phyloP scores from a whole-genome alignment of 2,797 vertebrate genomes.

The Nannoperca obscura region DNA sequence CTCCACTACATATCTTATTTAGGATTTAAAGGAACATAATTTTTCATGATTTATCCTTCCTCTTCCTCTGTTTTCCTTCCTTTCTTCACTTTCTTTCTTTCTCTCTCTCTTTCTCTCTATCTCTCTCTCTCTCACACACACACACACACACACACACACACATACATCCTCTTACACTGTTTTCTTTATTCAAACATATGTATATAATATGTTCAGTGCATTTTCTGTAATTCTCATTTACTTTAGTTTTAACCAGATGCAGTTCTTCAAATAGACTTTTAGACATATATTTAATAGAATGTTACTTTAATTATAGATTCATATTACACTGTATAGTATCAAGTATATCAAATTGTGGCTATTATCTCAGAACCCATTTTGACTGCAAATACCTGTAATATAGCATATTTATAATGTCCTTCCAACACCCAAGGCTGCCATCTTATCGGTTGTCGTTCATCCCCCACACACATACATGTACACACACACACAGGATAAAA shows the following conservation, averaged over 20 bases:
- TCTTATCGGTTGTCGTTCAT: neutral
- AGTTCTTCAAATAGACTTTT: neutral
- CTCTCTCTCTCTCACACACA: too few relatives aligned
- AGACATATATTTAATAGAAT: neutral
- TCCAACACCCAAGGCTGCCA: neutral
- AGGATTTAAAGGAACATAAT: neutral
- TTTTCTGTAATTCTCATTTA: neutral
- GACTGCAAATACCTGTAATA: neutral
- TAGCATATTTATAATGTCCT: neutral
- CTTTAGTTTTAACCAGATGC: neutral
- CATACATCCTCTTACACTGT: neutral
- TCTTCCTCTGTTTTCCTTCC: neutral
- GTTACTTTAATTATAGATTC: neutral
- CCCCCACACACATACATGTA: neutral
- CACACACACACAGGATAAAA: neutral
- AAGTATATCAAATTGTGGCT: neutral
- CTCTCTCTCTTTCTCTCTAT: neutral
- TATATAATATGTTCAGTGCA: neutral
- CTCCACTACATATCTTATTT: neutral
- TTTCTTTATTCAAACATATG: neutral
- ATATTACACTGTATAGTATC: neutral
- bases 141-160: neutral
- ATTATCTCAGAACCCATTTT: neutral
- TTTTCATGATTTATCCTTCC: neutral
- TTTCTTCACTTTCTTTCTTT: neutral